Base-by-base conservation (phyloP, 1,140 invertebrate genomes). In the Cataglyphis hispanica region DNA sequence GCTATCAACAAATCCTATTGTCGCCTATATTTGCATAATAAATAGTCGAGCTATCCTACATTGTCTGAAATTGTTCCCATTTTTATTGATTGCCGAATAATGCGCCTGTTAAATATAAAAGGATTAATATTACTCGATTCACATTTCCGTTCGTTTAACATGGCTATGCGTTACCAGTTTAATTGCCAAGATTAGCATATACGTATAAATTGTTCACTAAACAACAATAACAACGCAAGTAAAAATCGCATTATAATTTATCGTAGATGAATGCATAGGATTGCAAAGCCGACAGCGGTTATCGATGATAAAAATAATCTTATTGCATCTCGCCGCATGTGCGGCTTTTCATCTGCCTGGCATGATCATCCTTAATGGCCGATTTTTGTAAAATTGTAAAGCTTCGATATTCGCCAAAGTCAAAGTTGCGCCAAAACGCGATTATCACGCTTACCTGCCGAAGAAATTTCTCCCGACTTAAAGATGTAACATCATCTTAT, bases 361-460 rank as follows among this genome's bases (percentile, higher is more conserved):
- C 74, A 74, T 25, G 67, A 60, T 72, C 67, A 46, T 74, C 56
- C 72, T 83, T 74, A 83, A 72, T 46, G n/a, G 2, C n/a, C 46
- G 40, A 83, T 83, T 83, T 74, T 53, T 74, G 58, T n/a, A n/a
- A n/a, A n/a, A n/a, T 46, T 46, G 66, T 25, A 22, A 60, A 46
- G 2, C 63, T 67, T 19, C 64, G 56, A 27, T 46, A 40, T 40
- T 69, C 63, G n/a, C 31, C 19, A 53, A 50, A 37, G 83, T 22
- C 34, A 22, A 67, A 67, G 84, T 76, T 81, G 27, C 37, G 19
- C 63, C 84, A 75, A 22, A 61, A 69, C 34, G 74, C 76, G 76
- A 85, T 85, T 85, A 85, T 70, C 64, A 60, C 50, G 75, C 84
- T 63, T 61, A 43, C 43, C 63, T 56, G 31, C 11, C 37, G 84